Evolutionary conservation across 2,113 vertebrate species (phyloP).

Genomic region (Aptenodytes forsteri): DNA sequence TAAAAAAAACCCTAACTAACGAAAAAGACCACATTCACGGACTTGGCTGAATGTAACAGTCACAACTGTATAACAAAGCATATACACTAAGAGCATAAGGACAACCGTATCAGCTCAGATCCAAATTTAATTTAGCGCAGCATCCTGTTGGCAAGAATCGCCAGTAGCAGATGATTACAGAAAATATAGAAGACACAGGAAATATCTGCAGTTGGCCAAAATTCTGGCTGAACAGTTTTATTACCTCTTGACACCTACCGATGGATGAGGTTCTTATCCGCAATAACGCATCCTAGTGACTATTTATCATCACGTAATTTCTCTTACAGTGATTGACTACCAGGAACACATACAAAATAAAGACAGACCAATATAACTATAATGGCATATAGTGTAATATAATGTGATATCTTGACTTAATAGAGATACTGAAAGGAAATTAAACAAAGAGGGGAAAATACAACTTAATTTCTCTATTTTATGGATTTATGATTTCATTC

Average conservation of each 20-base stretch:
- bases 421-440: not conserved
- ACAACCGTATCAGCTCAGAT: not conserved
- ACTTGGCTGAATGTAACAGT: not conserved
- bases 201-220: not conserved
- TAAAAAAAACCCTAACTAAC: not conserved
- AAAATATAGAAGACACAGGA: not conserved
- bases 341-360: not conserved
- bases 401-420: not conserved
- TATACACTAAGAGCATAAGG: not conserved
- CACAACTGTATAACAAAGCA: not conserved
- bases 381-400: not conserved
- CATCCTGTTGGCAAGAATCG: not conserved
- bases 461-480: not conserved
- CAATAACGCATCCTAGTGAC: not conserved
- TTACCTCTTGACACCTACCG: not conserved
- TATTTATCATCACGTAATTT: not conserved
- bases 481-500: not conserved
- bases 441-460: not conserved
- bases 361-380: not conserved
- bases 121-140: not conserved
- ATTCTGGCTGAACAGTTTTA: not conserved
- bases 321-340: not conserved
- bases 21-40: not conserved
- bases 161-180: not conserved
- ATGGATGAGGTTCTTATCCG: not conserved